Evolutionary conservation across 92 coral and sea anemone species (phyloP), one percentile per base, ranked within the genome.

Genomic region (Bergia puertoricense): DNA sequence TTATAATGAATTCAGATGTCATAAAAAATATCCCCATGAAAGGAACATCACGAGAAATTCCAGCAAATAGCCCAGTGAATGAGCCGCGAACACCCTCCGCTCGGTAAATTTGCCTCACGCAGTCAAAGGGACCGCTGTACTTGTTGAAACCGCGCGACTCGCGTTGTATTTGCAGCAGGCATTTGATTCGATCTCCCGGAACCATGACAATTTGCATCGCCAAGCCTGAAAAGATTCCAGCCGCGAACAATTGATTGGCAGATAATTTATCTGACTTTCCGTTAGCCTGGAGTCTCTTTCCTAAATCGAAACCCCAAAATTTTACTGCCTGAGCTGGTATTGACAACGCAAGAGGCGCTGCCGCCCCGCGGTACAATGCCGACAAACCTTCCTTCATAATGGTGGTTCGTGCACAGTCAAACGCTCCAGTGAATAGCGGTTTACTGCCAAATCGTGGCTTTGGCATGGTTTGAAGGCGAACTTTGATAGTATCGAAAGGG

Each of bases 401-500:
- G 41, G 95, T 94, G 79, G 83, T 90, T 39, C 50, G 80, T 6
- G 93, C 73, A 65, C 96, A 92, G 88, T 96, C 98, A 16, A 94
- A 57, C 44, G 96, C 92, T 30, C 98, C 98, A 14, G 91, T 85
- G 67, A 91, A 77, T 41, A 20, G 40, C 3, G 81, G 59, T n/a
- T 77, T 77, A 2, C 42, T 23, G 16, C 81, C 81, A 44, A 45
- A 22, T 48, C 59, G 62, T 48, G 81, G 95, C 69, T 92, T 88
- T 54, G 89, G 91, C 79, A 84, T 90, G 36, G 96, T 88, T 88
- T 96, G 98, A 13, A 96, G 96, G 44, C 97, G 97, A 69, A 96
- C 98, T 82, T 96, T 96, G 86, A 96, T 90, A 68, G 97, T 96
- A 86, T 96, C 98, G 7, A 96, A 91, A 10, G 98, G 98, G 75